Evolutionary conservation across 37 sponge, comb jelly and placozoan species (phyloP).

Genomic region (Eunapius fragilis): DNA sequence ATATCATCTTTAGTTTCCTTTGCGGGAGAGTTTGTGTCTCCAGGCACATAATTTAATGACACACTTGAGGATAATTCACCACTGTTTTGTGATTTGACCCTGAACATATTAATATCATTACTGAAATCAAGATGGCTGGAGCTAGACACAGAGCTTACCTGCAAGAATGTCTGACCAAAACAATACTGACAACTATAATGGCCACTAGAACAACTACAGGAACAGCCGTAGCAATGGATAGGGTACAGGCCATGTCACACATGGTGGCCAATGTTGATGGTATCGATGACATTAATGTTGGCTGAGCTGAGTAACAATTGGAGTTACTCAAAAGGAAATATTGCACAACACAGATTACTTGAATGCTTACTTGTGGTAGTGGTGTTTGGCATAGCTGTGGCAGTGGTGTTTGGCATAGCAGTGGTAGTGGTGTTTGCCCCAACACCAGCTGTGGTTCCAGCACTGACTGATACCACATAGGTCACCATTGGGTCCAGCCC

Average conservation of each 20-base stretch:
- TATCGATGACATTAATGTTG: neutral
- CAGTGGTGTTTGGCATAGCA: no score
- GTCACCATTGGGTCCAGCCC: neutral
- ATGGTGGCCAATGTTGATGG: neutral
- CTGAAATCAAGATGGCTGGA: no score
- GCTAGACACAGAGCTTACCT: neutral
- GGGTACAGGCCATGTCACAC: neutral
- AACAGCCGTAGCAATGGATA: neutral
- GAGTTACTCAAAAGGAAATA: no score
- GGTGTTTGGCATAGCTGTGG: no score
- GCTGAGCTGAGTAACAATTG: neutral
- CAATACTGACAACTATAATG: neutral
- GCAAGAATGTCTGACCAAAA: neutral
- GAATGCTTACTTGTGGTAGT: no score
- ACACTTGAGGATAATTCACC: no score
- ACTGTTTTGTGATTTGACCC: no score
- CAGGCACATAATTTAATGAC: no score
- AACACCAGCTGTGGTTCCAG: neutral
- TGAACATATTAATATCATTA: no score
- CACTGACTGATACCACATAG: neutral
- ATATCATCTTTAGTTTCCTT: no score
- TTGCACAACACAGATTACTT: no score
- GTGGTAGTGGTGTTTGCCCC: neutral
- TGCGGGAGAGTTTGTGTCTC: no score
- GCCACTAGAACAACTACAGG: neutral